A percentile compares a stretch with the other conserved stretches of the same genome.
Conservation (phyloP, 2,888 invertebrate species). For the Ecdyonurus torrentis region DNA sequence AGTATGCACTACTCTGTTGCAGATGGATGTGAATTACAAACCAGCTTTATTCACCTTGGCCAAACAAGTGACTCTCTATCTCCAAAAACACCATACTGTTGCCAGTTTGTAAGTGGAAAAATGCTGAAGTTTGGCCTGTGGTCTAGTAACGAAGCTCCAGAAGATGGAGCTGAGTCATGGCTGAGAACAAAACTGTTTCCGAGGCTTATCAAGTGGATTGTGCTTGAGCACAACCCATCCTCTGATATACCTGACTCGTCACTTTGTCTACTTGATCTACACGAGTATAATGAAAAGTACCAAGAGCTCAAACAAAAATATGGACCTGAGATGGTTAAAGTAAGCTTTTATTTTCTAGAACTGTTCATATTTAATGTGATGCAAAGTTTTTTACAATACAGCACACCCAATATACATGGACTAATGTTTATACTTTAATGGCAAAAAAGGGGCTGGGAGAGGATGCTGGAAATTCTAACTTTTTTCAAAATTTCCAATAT, state of each 20-base stretch:
- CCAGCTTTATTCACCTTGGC: constrained; percentile 33
- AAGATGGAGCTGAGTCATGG: constrained; percentile 28
- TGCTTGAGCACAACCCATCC: constrained; percentile 20
- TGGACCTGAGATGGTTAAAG: constrained; percentile 53
- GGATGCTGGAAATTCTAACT: no score
- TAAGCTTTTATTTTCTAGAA: constrained; percentile 20
- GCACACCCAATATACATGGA: no score
- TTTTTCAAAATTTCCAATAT: no score
- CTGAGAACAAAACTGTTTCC: constrained; percentile 36
- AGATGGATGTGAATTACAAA: constrained; percentile 25
- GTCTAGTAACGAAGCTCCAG: not conserved
- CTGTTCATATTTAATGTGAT: no score
- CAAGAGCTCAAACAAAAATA: constrained; percentile 60
- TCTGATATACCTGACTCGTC: constrained; percentile 27
- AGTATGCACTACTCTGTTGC: no score
- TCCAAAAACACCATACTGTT: not conserved
- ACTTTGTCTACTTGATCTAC: constrained; percentile 44
- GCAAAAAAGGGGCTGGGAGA: no score
- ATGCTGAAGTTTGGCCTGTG: not conserved
- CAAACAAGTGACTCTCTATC: constrained; percentile 15
- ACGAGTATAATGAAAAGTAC: constrained; percentile 54
- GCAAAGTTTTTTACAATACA: no score
- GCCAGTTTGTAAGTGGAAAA: constrained; percentile 24
- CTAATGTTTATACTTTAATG: no score
- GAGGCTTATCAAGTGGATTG: constrained; percentile 45